These are phyloP conservation scores for Venturia canescens DNA, from an alignment of 1,140 invertebrate species.

Conservation along the genomic window DNA sequence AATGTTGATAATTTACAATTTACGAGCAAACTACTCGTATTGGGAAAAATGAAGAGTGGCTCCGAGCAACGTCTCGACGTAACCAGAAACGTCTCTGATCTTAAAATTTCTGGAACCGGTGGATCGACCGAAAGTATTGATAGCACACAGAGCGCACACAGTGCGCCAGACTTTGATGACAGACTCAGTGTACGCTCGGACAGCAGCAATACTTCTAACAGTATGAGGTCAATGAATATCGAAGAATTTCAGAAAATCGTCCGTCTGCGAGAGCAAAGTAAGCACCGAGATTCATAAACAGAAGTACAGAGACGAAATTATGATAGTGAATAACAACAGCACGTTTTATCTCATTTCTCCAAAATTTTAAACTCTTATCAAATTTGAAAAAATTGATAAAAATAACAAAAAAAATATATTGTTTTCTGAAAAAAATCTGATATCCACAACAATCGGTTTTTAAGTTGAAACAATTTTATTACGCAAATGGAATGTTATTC, in stretches of 20 bases:
- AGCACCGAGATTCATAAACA: slow-evolving; percentile 37
- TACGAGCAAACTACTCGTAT: slow-evolving; percentile 52
- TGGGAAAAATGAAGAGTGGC: slow-evolving; percentile 64
- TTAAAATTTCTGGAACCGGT: slow-evolving; percentile 53
- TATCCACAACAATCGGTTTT: too few relatives aligned
- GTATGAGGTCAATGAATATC: slow-evolving; percentile 63
- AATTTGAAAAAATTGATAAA: too few relatives aligned
- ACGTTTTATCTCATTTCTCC: too few relatives aligned
- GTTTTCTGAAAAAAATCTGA: too few relatives aligned
- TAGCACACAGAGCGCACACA: slow-evolving; percentile 71
- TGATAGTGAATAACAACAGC: too few relatives aligned
- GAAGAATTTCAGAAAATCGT: slow-evolving; percentile 66
- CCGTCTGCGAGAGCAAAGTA: slow-evolving; percentile 67
- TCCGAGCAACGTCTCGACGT: slow-evolving; percentile 66
- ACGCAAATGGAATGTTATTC: too few relatives aligned
- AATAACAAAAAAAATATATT: too few relatives aligned
- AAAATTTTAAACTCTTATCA: too few relatives aligned
- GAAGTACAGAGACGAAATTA: neutral
- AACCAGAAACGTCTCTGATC: slow-evolving; percentile 53
- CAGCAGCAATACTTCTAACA: slow-evolving; percentile 69
- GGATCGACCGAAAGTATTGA: slow-evolving; percentile 74
- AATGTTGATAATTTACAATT: slow-evolving; percentile 56
- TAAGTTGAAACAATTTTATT: too few relatives aligned
- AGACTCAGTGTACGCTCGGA: slow-evolving; percentile 69
- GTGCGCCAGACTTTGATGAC: slow-evolving; percentile 70